Evolutionary conservation across 2,113 vertebrate species (phyloP).

Genomic region (Leiothrix lutea): DNA sequence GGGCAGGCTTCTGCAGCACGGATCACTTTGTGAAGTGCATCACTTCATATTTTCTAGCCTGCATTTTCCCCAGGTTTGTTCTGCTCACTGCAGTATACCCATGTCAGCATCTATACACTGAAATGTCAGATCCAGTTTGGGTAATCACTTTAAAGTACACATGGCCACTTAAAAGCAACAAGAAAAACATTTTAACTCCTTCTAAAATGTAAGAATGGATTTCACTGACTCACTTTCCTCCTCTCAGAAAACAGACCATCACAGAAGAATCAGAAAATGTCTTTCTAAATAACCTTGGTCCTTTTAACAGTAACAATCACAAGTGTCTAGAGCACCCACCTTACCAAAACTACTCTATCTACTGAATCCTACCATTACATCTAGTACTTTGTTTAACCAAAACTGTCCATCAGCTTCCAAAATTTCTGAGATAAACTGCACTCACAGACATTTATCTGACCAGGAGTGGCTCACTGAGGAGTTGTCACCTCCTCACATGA

Average conservation of each 20-base stretch:
- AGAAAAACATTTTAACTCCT: slow-evolving; percentile 3
- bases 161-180: background rate
- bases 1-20: background rate
- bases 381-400: background rate
- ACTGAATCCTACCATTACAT: background rate
- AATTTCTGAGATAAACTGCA: background rate
- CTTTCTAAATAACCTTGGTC: background rate
- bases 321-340: background rate
- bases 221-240: background rate
- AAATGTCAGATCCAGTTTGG: background rate
- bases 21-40: background rate
- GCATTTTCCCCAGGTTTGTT: background rate
- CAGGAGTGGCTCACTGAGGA: background rate
- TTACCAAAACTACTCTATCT: background rate
- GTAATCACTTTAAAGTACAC: background rate
- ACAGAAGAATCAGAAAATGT: background rate
- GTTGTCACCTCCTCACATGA: background rate
- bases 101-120: background rate
- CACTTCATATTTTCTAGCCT: background rate
- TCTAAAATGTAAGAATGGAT: background rate
- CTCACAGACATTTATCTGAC: background rate
- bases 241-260: background rate
- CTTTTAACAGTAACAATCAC: background rate
- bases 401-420: background rate
- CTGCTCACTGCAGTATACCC: background rate